Evolutionary conservation across 2,888 invertebrate species (phyloP), one percentile per base, ranked within the genome.

Genomic region (Caenorhabditis uteleia): DNA sequence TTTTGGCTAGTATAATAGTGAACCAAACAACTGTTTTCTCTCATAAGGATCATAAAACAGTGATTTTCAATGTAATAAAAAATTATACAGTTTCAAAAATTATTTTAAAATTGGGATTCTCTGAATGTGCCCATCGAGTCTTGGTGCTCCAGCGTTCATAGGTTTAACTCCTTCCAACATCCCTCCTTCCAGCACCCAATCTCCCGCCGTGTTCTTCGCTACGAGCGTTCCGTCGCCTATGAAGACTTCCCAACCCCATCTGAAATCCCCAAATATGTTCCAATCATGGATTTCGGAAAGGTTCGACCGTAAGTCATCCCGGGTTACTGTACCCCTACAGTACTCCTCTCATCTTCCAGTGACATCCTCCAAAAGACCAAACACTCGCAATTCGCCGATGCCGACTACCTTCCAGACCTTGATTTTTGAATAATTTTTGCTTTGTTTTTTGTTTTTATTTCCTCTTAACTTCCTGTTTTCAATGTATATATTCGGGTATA

Each of bases 201-300:
- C 31, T 64, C 64, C 40, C 57, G 64, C n/a, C 53, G 64, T 20
- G 58, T 64, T n/a, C 49, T 64, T 12, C 53, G 64, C 27, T 64
- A 53, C 40, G 64, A 64, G 31, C 57, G 64, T 16, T 57, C 64
- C 6, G 58, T 57, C 8, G 58, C 48, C 21, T 56, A 53, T 25
- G 57, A 51, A 23, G 64, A 64, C 16, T 64, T 64, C 40, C 64
- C 64, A 25, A 56, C 45, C 1, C 64, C 64, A 12, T 48, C 42
- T 34, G 64, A 64, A 20, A 54, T 60, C 48, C 27, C 51, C 8
- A 51, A 48, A 29, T 64, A 49, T 36, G 50, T 51, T n/a, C 64
- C 64, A 16, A 49, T 42, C 10, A 50, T 64, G 48, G 64, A 64
- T 44, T 64, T 64, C n/a, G 64, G 53, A 23, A 64, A 64, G 58